Conservation (phyloP, 2,113 vertebrate genomes). For the Parotia lawesii region DNA sequence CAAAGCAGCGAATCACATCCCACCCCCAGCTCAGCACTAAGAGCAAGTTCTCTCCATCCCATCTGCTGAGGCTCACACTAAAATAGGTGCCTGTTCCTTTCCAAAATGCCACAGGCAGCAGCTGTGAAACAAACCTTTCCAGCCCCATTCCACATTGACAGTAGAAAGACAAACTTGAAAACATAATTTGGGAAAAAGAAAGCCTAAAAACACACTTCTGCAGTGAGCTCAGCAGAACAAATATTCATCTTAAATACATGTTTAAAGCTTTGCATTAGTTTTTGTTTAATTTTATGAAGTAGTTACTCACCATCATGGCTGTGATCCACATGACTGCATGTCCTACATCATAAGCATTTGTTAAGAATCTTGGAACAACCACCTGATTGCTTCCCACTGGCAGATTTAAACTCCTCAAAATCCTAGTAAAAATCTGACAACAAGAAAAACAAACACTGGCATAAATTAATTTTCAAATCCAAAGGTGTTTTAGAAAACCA, state of each 20-base stretch:
- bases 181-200: neutral
- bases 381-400: constrained; percentile 96
- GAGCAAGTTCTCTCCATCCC: neutral
- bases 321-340: constrained; percentile 96
- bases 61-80: neutral
- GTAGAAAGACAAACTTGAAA: neutral
- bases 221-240: neutral
- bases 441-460: neutral
- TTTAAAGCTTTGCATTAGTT: neutral
- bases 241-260: neutral
- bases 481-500: neutral
- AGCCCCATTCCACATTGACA: neutral
- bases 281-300: neutral
- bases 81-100: neutral
- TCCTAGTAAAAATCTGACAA: constrained; percentile 91
- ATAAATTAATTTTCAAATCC: neutral
- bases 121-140: neutral
- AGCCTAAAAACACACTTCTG: neutral
- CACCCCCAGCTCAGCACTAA: neutral
- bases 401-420: constrained; percentile 94
- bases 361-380: constrained; percentile 87
- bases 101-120: neutral
- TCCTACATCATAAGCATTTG: constrained; percentile 93
- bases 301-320: constrained; percentile 88
- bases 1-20: neutral